Evolutionary conservation across 2,113 vertebrate genomes (phyloP).

Genomic region (Megaleporinus macrocephalus): DNA sequence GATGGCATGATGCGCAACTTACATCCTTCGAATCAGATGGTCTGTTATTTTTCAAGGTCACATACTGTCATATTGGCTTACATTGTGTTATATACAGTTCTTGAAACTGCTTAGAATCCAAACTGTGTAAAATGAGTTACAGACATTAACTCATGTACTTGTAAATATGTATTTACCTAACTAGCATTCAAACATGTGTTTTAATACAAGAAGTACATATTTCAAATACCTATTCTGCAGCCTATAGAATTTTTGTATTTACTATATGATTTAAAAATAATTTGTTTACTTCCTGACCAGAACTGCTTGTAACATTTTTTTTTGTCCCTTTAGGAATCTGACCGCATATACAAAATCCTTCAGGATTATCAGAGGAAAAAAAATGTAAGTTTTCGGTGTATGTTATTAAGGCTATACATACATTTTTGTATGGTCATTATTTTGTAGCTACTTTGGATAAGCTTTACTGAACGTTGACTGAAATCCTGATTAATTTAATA

Average conservation of each 20-base stretch:
- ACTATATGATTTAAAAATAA: no score
- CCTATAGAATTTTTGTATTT: no score
- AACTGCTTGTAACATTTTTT: neutral
- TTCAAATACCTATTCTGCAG: neutral
- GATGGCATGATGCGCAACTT: slow-evolving; percentile 87
- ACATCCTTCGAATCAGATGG: slow-evolving; percentile 79
- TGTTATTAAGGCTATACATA: no score
- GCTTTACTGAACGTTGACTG: no score
- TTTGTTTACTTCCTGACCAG: no score
- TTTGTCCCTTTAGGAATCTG: slow-evolving; percentile 82
- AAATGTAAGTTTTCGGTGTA: slow-evolving; percentile 80
- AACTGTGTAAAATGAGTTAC: neutral
- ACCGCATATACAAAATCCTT: slow-evolving; percentile 88
- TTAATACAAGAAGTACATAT: no score
- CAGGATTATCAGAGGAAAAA: slow-evolving; percentile 94
- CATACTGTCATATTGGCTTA: neutral
- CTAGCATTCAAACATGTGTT: no score
- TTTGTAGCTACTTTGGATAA: no score
- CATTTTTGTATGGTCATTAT: no score
- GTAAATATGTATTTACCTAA: neutral
- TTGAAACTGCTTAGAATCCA: neutral
- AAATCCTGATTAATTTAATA: no score
- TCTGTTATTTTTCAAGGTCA: slow-evolving; percentile 54
- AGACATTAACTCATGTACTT: neutral
- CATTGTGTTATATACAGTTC: no score